Evolutionary conservation across 2,888 invertebrate genomes (phyloP), one percentile per base, ranked within the genome.

Genomic region (Eristalinus aeneus): DNA sequence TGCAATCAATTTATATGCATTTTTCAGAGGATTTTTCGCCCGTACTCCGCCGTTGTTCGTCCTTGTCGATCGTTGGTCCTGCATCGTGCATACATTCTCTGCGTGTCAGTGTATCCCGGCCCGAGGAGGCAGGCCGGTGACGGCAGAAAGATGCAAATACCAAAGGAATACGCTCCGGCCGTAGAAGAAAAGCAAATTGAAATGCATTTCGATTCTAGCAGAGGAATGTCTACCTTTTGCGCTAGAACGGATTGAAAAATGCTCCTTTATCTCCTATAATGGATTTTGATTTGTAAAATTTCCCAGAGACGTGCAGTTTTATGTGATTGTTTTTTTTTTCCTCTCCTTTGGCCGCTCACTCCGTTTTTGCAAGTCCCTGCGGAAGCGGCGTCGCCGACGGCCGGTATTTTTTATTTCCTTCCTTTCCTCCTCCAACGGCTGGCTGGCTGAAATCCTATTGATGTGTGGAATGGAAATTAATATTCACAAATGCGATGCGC

Each of bases 251-350:
- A 73, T 82, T 71, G 82, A 78, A 86, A 86, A 86, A 86, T 86
- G 82, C 74, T 78, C 82, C 58, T 82, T 86, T 86, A 82, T 82
- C 74, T 77, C 65, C 34, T 63, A 71, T 82, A 86, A 86, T 86
- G 77, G 82, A 86, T 86, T 82, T 86, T 82, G 86, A 86, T 86
- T 86, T 82, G 86, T 82, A 86, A 86, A 86, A 86, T 86, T 86
- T 86, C 53, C 82, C 77, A 82, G 76, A 69, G 69, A 72, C 69
- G 60, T 56, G 77, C 76, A 86, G 58, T 69, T 68, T 81, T 46
- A 46, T 46, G 16, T 46, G 46, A 8, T 46, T 46, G 4, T n/a
- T 74, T 54, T 67, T 60, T 36, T 54, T 54, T 23, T 61, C 3
- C 22, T 32, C 16, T 6, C 31, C 58, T 64, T 32, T 36, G 58